These are phyloP conservation scores for Megaceryle maxima DNA, from an alignment of 2,113 vertebrate genomes.

Conservation along the genomic window DNA sequence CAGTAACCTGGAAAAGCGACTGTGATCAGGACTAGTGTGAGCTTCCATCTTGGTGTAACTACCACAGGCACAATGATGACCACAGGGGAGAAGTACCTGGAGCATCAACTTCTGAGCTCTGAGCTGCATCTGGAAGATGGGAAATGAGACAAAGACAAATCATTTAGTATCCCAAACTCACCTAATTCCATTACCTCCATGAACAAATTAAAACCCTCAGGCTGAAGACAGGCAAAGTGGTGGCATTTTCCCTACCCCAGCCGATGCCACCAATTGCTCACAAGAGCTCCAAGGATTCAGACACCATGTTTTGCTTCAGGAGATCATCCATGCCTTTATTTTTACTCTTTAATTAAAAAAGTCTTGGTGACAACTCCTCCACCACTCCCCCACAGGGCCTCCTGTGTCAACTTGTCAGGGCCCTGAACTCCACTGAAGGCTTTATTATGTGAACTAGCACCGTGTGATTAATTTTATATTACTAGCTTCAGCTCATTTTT, in stretches of 20 bases:
- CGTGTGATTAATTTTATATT: neutral
- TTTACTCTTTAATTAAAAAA: neutral
- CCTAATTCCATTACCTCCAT: neutral
- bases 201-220: neutral
- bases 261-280: neutral
- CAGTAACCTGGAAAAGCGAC: neutral
- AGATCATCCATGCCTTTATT: neutral
- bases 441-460: neutral
- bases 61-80: neutral
- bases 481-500: neutral
- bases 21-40: neutral
- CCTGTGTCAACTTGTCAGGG: neutral
- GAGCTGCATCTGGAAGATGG: neutral
- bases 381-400: neutral
- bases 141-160: neutral
- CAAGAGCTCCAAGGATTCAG: neutral
- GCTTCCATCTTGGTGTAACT: neutral
- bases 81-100: neutral
- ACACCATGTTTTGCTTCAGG: neutral
- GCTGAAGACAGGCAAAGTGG: neutral
- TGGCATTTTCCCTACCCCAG: neutral
- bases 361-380: neutral
- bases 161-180: neutral
- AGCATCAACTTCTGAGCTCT: neutral
- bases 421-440: neutral